phyloP scores from a whole-genome alignment of 64 coral and sea anemone species.

The Dendronephthya gigantea region DNA sequence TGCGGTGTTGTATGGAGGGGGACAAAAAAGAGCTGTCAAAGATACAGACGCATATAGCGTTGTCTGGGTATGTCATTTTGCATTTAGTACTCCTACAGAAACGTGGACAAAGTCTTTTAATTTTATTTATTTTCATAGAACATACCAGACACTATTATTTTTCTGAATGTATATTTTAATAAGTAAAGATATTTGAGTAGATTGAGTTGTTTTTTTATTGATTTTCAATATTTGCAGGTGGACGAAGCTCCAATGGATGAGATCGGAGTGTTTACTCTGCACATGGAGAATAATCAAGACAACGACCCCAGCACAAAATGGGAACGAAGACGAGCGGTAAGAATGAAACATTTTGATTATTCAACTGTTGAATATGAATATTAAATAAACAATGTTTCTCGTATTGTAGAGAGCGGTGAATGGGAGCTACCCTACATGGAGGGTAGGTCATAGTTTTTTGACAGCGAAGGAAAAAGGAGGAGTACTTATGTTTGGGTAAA shows the following conservation, averaged over 20 bases:
- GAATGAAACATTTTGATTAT: neutral
- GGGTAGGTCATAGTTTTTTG: neutral
- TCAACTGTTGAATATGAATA: too few relatives aligned
- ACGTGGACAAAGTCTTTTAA: neutral
- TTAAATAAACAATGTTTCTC: too few relatives aligned
- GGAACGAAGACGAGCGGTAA: slow-evolving; percentile 1
- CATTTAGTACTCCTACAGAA: too few relatives aligned
- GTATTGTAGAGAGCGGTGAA: too few relatives aligned
- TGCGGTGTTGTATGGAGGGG: neutral
- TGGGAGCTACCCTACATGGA: neutral
- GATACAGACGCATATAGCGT: slow-evolving; percentile 1
- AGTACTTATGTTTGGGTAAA: neutral
- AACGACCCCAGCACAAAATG: neutral
- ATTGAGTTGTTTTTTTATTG: too few relatives aligned
- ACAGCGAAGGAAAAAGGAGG: neutral
- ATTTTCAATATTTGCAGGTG: neutral
- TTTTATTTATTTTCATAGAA: too few relatives aligned
- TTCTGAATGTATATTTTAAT: too few relatives aligned
- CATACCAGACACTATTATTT: too few relatives aligned
- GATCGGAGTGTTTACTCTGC: neutral
- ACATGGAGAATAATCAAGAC: neutral
- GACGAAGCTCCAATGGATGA: neutral
- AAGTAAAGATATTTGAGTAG: too few relatives aligned
- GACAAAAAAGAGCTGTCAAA: neutral
- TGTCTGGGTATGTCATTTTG: neutral